A percentile compares a stretch with the other conserved stretches of the same genome.
Conservation (phyloP, 2,113 vertebrate species). For the Scartelaos histophorus region DNA sequence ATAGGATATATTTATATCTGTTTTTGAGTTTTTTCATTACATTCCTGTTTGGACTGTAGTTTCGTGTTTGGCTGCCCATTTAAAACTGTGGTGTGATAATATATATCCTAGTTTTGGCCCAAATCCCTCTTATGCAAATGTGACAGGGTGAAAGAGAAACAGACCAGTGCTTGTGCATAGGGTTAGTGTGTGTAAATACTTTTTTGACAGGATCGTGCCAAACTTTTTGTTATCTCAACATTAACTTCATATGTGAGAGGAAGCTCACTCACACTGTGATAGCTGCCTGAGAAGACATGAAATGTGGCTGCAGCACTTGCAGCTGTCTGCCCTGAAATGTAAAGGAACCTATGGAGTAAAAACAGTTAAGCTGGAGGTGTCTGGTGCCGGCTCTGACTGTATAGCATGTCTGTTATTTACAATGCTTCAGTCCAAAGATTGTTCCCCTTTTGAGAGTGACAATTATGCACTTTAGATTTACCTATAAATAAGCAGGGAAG, state of each 20-base stretch:
- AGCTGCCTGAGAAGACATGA: conserved; percentile 54
- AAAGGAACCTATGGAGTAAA: conserved; percentile 33
- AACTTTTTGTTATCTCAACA: conserved; percentile 50
- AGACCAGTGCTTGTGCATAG: conserved; percentile 20
- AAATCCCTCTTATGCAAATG: conserved; percentile 56
- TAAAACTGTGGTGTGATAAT: not conserved
- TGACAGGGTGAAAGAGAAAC: conserved; percentile 26
- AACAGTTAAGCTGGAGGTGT: conserved; percentile 21
- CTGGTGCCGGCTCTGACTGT: conserved; percentile 27
- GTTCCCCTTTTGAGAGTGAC: not conserved
- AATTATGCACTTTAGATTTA: not conserved
- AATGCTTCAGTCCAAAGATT: conserved; percentile 43
- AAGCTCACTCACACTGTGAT: conserved; percentile 51
- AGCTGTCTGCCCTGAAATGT: conserved; percentile 50
- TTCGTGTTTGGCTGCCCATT: not conserved
- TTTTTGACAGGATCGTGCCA: conserved; percentile 49
- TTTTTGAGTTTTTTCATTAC: not conserved
- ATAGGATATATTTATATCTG: not conserved
- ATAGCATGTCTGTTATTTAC: conserved; percentile 52
- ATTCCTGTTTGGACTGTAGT: too few species aligned
- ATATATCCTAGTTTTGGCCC: conserved; percentile 31
- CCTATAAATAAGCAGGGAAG: not conserved
- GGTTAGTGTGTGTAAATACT: conserved; percentile 39
- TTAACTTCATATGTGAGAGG: conserved; percentile 47
- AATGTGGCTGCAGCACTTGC: conserved; percentile 55